Conservation (phyloP, 2,888 invertebrate genomes). For the Gastracanthus pulcherrimus region DNA sequence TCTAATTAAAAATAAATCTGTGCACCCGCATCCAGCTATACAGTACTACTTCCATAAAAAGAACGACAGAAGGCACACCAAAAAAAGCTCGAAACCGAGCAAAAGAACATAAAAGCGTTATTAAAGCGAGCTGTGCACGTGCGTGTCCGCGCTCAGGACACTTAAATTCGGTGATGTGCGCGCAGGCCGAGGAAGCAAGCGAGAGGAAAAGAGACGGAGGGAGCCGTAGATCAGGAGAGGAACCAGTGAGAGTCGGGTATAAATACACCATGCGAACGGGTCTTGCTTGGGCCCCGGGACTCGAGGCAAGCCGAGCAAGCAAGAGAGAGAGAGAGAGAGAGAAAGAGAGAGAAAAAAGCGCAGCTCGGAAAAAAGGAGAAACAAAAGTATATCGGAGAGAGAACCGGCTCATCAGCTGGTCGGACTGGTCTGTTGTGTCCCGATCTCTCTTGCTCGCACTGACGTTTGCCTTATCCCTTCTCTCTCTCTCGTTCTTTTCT, state of each 20-base stretch:
- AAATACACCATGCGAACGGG: conserved; percentile 67
- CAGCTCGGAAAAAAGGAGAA: conserved; percentile 70
- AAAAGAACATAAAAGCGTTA: conserved; percentile 40
- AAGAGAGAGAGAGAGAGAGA: conserved; percentile 39
- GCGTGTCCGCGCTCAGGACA: conserved; percentile 54
- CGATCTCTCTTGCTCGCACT: conserved; percentile 53
- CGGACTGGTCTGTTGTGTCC: conserved; percentile 71
- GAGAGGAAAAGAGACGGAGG: not conserved
- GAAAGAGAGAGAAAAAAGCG: conserved; percentile 58
- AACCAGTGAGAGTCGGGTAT: conserved; percentile 71
- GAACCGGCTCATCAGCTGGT: conserved; percentile 76
- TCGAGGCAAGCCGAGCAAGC: conserved; percentile 22
- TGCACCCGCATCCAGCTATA: not conserved
- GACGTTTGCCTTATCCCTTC: conserved; percentile 29
- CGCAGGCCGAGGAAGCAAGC: not conserved
- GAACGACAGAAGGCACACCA: not conserved
- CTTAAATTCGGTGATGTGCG: conserved; percentile 63
- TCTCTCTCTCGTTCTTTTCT: conserved; percentile 6
- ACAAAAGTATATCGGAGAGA: conserved; percentile 71
- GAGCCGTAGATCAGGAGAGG: conserved; percentile 62
- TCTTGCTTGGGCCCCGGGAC: conserved; percentile 60
- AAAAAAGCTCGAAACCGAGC: conserved; percentile 19
- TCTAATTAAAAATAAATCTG: conserved; percentile 27
- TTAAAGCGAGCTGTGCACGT: conserved; percentile 49
- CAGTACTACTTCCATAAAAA: not conserved